Evolutionary conservation across 2,113 vertebrate species (phyloP).

Genomic region (Pachycephala philippinensis): DNA sequence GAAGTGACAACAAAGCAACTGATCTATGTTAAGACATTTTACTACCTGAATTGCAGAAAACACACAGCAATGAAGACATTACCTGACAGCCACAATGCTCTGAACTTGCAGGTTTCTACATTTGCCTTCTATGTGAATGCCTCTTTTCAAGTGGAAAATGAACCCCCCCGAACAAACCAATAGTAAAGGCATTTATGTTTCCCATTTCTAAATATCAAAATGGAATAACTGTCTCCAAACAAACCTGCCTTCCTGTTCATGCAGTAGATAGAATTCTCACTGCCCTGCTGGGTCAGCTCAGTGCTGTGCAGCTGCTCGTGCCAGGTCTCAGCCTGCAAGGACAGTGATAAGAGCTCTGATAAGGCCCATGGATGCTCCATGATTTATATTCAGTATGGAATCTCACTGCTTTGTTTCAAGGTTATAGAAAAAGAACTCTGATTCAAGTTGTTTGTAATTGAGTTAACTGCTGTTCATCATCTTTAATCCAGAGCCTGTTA

Average conservation of each 20-base stretch:
- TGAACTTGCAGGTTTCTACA: neutral
- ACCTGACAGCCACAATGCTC: neutral
- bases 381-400: neutral
- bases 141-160: neutral
- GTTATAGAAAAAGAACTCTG: neutral
- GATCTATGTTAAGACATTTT: neutral
- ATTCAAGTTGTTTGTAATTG: neutral
- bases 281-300: neutral
- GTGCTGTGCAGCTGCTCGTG: neutral
- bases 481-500: conserved; percentile 16
- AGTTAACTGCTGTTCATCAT: neutral
- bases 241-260: neutral
- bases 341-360: neutral
- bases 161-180: neutral
- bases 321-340: neutral
- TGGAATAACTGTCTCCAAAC: neutral
- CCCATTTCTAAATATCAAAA: neutral
- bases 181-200: neutral
- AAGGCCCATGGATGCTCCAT: neutral
- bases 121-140: neutral
- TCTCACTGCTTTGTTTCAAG: neutral
- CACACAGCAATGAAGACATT: neutral
- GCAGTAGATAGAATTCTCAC: neutral
- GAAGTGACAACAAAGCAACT: neutral
- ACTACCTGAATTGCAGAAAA: neutral